These are phyloP conservation scores for Drosophila eugracilis DNA, from an alignment of 1,140 invertebrate species.

Conservation along the genomic window DNA sequence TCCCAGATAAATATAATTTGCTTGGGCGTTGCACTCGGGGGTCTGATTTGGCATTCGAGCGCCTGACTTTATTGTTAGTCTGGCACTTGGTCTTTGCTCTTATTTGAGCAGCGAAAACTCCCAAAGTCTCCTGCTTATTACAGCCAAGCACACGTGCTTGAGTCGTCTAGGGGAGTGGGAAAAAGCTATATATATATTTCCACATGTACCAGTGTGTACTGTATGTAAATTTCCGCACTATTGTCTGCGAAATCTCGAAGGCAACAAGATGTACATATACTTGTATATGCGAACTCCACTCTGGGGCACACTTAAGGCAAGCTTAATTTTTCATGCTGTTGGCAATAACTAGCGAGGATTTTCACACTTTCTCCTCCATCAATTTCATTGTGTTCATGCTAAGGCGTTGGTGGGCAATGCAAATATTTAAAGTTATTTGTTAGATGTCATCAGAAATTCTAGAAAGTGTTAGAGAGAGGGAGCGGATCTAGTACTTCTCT, in stretches of 20 bases:
- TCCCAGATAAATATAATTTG: conserved; percentile 61
- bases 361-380: conserved; percentile 36
- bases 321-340: conserved; percentile 76
- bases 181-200: not conserved
- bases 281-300: conserved; percentile 38
- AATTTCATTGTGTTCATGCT: conserved; percentile 47
- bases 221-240: conserved; percentile 71
- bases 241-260: conserved; percentile 52
- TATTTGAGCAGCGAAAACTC: conserved; percentile 51
- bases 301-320: conserved; percentile 64
- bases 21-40: conserved; percentile 54
- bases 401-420: conserved; percentile 24
- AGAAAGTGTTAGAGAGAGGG: not conserved
- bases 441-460: conserved; percentile 32
- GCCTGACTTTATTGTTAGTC: conserved; percentile 61
- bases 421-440: conserved; percentile 51
- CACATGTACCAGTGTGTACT: not conserved
- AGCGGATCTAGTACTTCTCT: not conserved
- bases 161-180: not conserved
- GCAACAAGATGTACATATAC: conserved; percentile 50
- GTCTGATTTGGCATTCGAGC: conserved; percentile 71
- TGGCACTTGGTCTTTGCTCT: conserved; percentile 42
- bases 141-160: conserved; percentile 59
- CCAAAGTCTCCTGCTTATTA: conserved; percentile 78
- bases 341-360: conserved; percentile 53